Evolutionary conservation across 2,888 invertebrate genomes (phyloP).

Genomic region (Euplagia quadripunctaria): DNA sequence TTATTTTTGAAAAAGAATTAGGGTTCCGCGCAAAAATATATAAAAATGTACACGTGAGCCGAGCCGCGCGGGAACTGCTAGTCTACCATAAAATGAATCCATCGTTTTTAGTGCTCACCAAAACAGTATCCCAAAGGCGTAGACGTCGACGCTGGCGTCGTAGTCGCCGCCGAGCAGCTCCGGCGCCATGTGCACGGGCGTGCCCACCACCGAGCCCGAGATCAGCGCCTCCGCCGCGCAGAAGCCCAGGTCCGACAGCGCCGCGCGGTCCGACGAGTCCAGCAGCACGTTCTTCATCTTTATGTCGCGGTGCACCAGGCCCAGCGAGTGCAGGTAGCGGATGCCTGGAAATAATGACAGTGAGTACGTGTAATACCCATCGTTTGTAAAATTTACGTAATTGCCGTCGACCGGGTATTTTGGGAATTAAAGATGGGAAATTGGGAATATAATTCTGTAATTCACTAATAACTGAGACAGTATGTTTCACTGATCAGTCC

Average conservation of each 20-base stretch:
- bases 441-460: too few relatives aligned
- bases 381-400: too few relatives aligned
- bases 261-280: conserved; percentile 91
- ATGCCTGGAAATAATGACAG: conserved; percentile 83
- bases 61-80: too few relatives aligned
- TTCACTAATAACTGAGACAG: too few relatives aligned
- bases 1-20: too few relatives aligned
- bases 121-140: conserved; percentile 96
- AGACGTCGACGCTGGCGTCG: conserved; percentile 94
- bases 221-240: conserved; percentile 96
- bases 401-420: too few relatives aligned
- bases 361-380: neutral
- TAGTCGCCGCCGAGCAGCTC: conserved; percentile 94
- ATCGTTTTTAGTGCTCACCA: conserved; percentile 83
- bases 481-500: too few relatives aligned
- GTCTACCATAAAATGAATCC: too few relatives aligned
- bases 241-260: conserved; percentile 95
- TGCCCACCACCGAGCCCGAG: conserved; percentile 95
- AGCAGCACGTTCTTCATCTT: conserved; percentile 96
- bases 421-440: too few relatives aligned
- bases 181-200: conserved; percentile 97
- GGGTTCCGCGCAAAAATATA: too few relatives aligned
- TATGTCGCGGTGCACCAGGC: conserved; percentile 95
- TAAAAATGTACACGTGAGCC: too few relatives aligned
- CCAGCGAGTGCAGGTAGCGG: conserved; percentile 95